A percentile compares a stretch with the other conserved stretches of the same genome.
Evolutionary conservation across 2,797 vertebrate genomes (phyloP).

Genomic region (Geotrypetes seraphini): DNA sequence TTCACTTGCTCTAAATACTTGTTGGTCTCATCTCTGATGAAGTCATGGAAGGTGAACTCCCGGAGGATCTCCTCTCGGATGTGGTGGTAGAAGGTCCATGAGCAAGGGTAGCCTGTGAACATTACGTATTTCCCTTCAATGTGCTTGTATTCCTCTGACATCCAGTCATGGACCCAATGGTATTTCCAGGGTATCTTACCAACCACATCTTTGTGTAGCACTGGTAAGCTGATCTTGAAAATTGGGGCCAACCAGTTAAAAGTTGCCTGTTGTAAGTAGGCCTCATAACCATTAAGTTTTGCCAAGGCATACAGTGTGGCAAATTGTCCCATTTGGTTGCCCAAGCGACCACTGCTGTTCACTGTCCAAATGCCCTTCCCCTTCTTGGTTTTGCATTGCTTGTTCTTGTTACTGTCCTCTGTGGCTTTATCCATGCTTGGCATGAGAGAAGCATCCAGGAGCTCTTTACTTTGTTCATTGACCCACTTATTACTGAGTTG

Average conservation of each 20-base stretch:
- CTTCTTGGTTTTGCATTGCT: too few relatives aligned
- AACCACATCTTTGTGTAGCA: neutral
- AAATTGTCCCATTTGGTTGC: constrained; percentile 42
- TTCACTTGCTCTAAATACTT: neutral
- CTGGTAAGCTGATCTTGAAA: constrained; percentile 31
- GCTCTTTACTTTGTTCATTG: too few relatives aligned
- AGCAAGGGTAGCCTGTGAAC: constrained; percentile 20
- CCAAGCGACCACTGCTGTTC: constrained; percentile 26
- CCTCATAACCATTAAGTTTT: constrained; percentile 17
- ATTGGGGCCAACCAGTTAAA: constrained; percentile 15
- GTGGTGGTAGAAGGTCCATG: constrained; percentile 34
- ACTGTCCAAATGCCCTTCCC: constrained; percentile 39
- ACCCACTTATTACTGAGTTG: too few relatives aligned
- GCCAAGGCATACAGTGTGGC: constrained; percentile 36
- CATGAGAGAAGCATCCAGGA: too few relatives aligned
- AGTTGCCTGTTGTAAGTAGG: constrained; percentile 17
- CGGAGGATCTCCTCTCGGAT: neutral
- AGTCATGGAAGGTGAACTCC: too few relatives aligned
- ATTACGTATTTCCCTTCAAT: constrained; percentile 9
- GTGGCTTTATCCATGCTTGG: too few relatives aligned
- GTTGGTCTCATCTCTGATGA: neutral
- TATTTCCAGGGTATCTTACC: neutral
- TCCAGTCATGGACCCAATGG: constrained; percentile 15
- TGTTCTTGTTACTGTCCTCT: too few relatives aligned
- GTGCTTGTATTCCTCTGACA: constrained; percentile 20